Evolutionary conservation across 2,888 invertebrate genomes (phyloP).

Genomic region (Linnaemya tessellans): DNA sequence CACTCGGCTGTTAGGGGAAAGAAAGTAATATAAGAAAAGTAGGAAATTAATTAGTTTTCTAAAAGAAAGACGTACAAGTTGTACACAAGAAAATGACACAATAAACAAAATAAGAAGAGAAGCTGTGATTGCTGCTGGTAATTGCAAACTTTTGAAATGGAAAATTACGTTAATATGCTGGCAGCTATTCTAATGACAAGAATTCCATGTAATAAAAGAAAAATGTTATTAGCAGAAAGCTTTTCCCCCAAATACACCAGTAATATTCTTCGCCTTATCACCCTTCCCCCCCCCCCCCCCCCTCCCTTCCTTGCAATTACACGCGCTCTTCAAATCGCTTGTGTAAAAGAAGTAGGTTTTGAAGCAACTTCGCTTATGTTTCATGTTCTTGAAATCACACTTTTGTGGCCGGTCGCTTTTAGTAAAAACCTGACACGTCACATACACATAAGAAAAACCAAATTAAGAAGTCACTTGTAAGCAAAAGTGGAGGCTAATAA

Average conservation of each 20-base stretch:
- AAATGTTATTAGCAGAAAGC: background rate
- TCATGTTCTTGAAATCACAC: no score
- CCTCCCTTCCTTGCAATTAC: no score
- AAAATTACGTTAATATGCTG: background rate
- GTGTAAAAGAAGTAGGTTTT: no score
- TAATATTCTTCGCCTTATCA: background rate
- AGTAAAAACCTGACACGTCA: no score
- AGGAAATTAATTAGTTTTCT: constrained; percentile 20
- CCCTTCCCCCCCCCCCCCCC: no score
- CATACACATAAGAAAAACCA: no score
- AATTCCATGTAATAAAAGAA: background rate
- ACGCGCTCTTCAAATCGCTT: no score
- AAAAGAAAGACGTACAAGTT: background rate
- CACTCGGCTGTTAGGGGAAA: background rate
- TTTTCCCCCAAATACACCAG: background rate
- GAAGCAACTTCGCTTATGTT: no score
- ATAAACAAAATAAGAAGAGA: background rate
- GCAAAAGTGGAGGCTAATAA: no score
- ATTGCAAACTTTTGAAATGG: constrained; percentile 1
- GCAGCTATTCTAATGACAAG: background rate
- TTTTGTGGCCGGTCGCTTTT: no score
- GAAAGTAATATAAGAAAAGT: background rate
- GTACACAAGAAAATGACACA: background rate
- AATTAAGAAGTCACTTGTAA: no score
- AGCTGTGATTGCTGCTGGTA: background rate